A percentile compares a stretch with the other conserved stretches of the same genome.
These are phyloP conservation scores for Chamaea fasciata DNA, from an alignment of 2,113 vertebrate species.

Conservation along the genomic window DNA sequence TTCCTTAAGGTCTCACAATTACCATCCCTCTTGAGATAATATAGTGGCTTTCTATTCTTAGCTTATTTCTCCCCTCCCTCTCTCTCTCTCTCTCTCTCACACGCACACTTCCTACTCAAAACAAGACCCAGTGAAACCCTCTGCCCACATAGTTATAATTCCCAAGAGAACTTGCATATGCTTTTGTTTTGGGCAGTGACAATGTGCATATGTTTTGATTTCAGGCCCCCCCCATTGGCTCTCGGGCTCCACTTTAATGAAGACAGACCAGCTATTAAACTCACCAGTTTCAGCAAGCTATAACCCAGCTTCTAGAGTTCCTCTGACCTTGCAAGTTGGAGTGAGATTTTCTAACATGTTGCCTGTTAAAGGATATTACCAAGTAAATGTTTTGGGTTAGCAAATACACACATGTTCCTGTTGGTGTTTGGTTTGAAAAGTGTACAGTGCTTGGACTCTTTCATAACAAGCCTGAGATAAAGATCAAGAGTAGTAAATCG, in stretches of 20 bases:
- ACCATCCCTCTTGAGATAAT: conserved; percentile 9
- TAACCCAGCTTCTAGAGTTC: background rate
- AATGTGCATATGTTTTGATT: conserved; percentile 59
- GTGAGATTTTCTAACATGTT: background rate
- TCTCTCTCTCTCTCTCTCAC: background rate
- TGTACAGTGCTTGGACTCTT: background rate
- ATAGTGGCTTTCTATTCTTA: conserved; percentile 53
- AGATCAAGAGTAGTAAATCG: background rate
- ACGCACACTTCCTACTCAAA: conserved; percentile 52
- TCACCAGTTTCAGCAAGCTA: background rate
- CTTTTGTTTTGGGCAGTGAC: conserved; percentile 65
- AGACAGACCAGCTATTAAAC: conserved; percentile 27
- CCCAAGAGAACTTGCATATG: conserved; percentile 57
- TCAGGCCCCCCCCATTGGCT: background rate
- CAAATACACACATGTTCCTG: background rate
- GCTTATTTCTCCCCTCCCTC: background rate
- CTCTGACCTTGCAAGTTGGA: conserved; percentile 6
- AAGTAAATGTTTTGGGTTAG: conserved; percentile 3
- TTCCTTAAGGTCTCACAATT: background rate
- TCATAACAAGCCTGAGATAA: background rate
- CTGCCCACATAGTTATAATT: conserved; percentile 55
- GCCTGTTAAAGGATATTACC: background rate
- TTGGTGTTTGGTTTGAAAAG: background rate
- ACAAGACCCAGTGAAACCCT: conserved; percentile 53
- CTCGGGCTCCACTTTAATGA: conserved; percentile 20